phyloP scores from a whole-genome alignment of 2,797 vertebrate species.

The Anguilla anguilla region DNA sequence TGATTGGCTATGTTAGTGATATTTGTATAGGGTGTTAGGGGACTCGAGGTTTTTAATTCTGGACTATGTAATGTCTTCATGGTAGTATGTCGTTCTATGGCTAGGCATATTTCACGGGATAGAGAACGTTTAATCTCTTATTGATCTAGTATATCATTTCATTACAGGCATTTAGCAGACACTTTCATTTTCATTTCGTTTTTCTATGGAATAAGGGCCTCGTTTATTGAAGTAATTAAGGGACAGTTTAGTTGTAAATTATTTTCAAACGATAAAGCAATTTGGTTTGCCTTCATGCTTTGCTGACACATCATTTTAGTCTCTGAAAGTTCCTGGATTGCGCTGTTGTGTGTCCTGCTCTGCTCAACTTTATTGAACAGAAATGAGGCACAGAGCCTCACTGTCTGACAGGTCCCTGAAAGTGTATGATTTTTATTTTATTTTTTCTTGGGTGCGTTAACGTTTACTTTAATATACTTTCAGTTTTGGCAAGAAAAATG shows the following conservation, averaged over 20 bases:
- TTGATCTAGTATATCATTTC: no score
- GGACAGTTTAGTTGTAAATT: neutral
- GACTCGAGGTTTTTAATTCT: neutral
- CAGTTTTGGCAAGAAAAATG: constrained; percentile 5
- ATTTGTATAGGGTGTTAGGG: neutral
- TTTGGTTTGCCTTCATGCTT: neutral
- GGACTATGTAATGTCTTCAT: neutral
- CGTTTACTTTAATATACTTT: neutral
- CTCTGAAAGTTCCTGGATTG: neutral
- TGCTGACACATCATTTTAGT: neutral
- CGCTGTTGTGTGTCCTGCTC: neutral
- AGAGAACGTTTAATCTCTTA: no score
- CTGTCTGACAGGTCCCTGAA: neutral
- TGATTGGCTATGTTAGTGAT: neutral
- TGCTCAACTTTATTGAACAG: neutral
- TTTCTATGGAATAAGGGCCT: neutral
- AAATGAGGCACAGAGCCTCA: neutral
- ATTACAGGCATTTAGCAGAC: no score
- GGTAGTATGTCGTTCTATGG: no score
- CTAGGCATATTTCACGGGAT: no score
- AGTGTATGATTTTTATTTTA: neutral
- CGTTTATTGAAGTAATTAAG: neutral
- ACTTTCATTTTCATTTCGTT: no score
- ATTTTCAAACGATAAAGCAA: neutral
- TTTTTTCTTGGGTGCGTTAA: neutral